A percentile compares a stretch with the other conserved stretches of the same genome.
These are phyloP conservation scores for Buceros bicornis DNA, from an alignment of 2,797 vertebrate genomes.

Conservation along the genomic window DNA sequence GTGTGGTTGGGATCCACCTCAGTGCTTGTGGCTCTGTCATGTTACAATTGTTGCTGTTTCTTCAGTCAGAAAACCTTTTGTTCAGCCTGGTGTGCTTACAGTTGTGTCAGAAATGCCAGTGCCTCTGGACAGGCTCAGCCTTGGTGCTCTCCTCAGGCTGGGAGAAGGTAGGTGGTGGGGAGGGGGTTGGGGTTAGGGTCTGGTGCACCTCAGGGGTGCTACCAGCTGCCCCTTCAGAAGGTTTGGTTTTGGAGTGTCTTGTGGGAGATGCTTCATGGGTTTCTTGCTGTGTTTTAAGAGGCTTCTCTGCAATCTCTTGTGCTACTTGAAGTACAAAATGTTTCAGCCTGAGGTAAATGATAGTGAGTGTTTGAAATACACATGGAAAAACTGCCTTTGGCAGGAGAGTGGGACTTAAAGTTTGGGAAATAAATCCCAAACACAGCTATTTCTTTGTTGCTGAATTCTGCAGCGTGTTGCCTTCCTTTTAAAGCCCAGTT, in stretches of 20 bases:
- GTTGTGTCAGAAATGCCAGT: neutral
- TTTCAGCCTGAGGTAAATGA: neutral
- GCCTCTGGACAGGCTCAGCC: accelerated
- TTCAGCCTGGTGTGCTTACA: accelerated
- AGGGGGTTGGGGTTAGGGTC: neutral
- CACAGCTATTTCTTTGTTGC: neutral
- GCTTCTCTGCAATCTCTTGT: neutral
- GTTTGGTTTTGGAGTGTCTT: neutral
- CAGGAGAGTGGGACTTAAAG: neutral
- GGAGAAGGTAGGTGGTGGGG: neutral
- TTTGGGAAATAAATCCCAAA: neutral
- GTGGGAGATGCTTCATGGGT: neutral
- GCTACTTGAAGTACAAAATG: no score
- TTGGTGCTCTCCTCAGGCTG: accelerated
- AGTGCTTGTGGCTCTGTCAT: accelerated
- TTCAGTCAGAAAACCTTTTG: neutral
- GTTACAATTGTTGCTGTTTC: neutral
- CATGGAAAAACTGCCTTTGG: neutral
- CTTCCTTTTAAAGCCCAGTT: neutral
- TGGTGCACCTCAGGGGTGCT: accelerated
- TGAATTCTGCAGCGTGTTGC: neutral
- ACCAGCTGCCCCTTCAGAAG: accelerated
- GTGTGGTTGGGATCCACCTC: accelerated
- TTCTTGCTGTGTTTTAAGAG: neutral
- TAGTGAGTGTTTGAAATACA: neutral